These are phyloP conservation scores for Leuciscus waleckii DNA, from an alignment of 2,797 vertebrate species.

Conservation along the genomic window DNA sequence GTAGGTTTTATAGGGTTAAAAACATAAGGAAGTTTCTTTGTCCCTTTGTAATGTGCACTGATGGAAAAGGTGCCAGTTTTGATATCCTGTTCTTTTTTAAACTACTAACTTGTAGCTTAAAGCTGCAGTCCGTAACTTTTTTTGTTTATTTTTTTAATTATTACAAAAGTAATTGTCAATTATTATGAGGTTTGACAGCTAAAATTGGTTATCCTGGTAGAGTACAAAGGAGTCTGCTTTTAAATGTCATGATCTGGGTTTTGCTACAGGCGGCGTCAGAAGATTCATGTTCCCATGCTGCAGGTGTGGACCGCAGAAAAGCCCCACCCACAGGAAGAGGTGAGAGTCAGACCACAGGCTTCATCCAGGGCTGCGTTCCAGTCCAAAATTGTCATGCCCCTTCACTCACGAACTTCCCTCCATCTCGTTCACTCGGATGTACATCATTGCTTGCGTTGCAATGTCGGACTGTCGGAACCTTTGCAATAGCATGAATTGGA, in stretches of 20 bases:
- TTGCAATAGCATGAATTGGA: too few relatives aligned
- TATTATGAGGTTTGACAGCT: not conserved
- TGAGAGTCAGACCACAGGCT: slow-evolving; percentile 64
- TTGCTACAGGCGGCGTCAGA: slow-evolving; percentile 86
- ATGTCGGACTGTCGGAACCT: too few relatives aligned
- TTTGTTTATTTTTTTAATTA: too few relatives aligned
- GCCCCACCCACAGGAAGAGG: slow-evolving; percentile 97
- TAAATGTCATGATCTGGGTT: not conserved
- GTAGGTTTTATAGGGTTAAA: not conserved
- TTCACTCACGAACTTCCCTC: too few relatives aligned
- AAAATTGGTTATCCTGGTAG: not conserved
- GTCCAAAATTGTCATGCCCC: too few relatives aligned
- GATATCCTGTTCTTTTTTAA: not conserved
- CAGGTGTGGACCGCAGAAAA: slow-evolving; percentile 97
- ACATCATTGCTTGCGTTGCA: too few relatives aligned
- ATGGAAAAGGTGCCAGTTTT: not conserved
- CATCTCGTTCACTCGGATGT: too few relatives aligned
- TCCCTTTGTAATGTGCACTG: not conserved
- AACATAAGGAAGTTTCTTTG: not conserved
- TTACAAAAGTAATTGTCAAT: not conserved
- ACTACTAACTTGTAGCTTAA: not conserved
- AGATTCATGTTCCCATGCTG: slow-evolving; percentile 92
- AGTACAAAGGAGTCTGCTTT: not conserved
- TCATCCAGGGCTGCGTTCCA: not conserved
- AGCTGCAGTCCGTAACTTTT: too few relatives aligned